These are phyloP conservation scores for Pheosia tremula DNA, from an alignment of 2,888 invertebrate genomes.

Conservation along the genomic window DNA sequence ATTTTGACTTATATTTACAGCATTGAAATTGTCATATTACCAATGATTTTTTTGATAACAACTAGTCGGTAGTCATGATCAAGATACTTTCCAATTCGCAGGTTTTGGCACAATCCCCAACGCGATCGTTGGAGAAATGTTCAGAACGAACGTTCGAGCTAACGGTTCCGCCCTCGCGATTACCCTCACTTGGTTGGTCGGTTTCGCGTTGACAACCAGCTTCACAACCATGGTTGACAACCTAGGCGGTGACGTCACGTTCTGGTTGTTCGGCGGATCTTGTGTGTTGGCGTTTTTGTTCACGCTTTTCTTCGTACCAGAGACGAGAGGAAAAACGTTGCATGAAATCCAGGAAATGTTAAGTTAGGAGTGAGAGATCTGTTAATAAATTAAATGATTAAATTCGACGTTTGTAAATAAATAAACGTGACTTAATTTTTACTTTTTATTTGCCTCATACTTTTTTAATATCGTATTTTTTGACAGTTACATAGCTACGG, in stretches of 20 bases:
- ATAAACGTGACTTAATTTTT: too few relatives aligned
- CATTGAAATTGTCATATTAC: too few relatives aligned
- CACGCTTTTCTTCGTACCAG: slow-evolving; percentile 46
- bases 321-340: slow-evolving; percentile 54
- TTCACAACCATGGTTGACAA: slow-evolving; percentile 43
- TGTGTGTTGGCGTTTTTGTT: slow-evolving; percentile 48
- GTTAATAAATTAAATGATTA: too few relatives aligned
- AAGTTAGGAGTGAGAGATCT: slow-evolving; percentile 23
- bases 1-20: too few relatives aligned
- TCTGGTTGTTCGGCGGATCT: slow-evolving; percentile 50
- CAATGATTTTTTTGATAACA: too few relatives aligned
- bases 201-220: slow-evolving; percentile 45
- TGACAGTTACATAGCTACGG: too few relatives aligned
- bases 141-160: slow-evolving; percentile 48
- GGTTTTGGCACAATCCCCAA: slow-evolving; percentile 45
- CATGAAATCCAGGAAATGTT: slow-evolving; percentile 55
- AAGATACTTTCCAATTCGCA: not conserved
- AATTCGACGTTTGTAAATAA: too few relatives aligned
- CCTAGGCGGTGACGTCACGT: slow-evolving; percentile 49
- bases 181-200: slow-evolving; percentile 48
- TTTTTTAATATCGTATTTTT: too few relatives aligned
- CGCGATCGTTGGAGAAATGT: slow-evolving; percentile 56
- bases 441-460: too few relatives aligned
- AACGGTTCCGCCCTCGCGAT: slow-evolving; percentile 50
- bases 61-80: too few relatives aligned